These are phyloP conservation scores for Lochmaea capreae DNA, from an alignment of 2,888 invertebrate genomes.

Conservation along the genomic window DNA sequence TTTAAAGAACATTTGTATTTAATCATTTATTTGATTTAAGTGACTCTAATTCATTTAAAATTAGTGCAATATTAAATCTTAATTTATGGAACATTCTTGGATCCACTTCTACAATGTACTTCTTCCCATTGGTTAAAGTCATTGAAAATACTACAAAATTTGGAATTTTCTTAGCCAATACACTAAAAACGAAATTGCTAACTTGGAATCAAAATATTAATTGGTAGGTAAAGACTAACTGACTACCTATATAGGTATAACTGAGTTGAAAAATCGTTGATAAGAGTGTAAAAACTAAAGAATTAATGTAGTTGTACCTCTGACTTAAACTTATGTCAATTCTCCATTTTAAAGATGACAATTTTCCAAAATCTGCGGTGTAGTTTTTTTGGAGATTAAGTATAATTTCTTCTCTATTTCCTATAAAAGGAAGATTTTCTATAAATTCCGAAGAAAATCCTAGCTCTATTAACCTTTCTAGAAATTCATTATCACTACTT, in stretches of 20 bases:
- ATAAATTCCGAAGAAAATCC: slow-evolving; percentile 58
- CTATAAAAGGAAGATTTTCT: slow-evolving; percentile 54
- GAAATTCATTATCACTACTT: slow-evolving; percentile 55
- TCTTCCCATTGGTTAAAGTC: slow-evolving; percentile 54
- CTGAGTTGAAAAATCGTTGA: no score
- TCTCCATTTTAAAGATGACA: slow-evolving; percentile 56
- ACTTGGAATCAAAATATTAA: no score
- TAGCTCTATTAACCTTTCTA: slow-evolving; percentile 49
- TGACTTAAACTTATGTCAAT: slow-evolving; percentile 61
- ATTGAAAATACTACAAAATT: slow-evolving; percentile 57
- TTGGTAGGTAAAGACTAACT: no score
- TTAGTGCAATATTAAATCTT: slow-evolving; percentile 58
- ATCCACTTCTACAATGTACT: slow-evolving; percentile 56
- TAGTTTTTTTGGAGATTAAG: slow-evolving; percentile 48
- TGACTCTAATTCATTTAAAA: slow-evolving; percentile 57
- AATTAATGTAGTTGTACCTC: slow-evolving; percentile 50
- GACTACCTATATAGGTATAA: no score
- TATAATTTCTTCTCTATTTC: slow-evolving; percentile 50
- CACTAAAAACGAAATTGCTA: slow-evolving; percentile 47
- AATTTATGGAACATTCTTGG: slow-evolving; percentile 59
- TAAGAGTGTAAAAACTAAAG: no score
- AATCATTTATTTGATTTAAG: slow-evolving; percentile 41
- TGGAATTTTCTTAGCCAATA: slow-evolving; percentile 54
- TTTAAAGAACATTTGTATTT: neutral
- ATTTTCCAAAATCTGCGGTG: slow-evolving; percentile 46